phyloP scores from a whole-genome alignment of 2,888 invertebrate genomes.

The Cenopis cana region DNA sequence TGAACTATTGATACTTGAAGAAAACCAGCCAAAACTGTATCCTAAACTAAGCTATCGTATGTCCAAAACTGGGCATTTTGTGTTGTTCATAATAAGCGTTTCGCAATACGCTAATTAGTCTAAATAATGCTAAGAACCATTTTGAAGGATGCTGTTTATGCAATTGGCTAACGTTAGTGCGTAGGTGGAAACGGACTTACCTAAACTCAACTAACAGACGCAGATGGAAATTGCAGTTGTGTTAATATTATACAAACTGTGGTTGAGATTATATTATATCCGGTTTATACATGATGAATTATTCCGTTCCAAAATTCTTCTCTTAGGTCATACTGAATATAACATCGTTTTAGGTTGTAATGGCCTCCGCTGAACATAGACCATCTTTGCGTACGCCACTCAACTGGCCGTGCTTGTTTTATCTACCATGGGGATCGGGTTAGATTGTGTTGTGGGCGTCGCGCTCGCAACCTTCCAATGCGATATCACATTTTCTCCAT shows the following conservation, averaged over 20 bases:
- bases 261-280: too few species aligned
- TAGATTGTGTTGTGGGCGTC: too few species aligned
- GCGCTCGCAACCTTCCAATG: too few species aligned
- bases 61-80: background rate
- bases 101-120: conserved; percentile 9
- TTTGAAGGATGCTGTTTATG: conserved; percentile 9
- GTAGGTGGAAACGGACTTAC: conserved; percentile 15
- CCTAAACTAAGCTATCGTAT: background rate
- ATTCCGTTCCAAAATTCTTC: too few species aligned
- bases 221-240: background rate
- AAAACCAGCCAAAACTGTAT: background rate
- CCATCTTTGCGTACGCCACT: too few species aligned
- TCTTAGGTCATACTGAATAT: too few species aligned
- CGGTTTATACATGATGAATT: too few species aligned
- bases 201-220: conserved; percentile 7
- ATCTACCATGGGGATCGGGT: too few species aligned
- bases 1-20: background rate
- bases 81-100: background rate
- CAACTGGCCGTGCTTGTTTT: too few species aligned
- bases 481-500: too few species aligned
- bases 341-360: too few species aligned
- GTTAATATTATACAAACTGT: background rate
- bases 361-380: too few species aligned
- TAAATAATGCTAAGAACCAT: background rate
- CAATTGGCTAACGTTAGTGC: conserved; percentile 6